Evolutionary conservation across 2,797 vertebrate genomes (phyloP), one percentile per base, ranked within the genome.

Genomic region (Corythornis leucogaster): DNA sequence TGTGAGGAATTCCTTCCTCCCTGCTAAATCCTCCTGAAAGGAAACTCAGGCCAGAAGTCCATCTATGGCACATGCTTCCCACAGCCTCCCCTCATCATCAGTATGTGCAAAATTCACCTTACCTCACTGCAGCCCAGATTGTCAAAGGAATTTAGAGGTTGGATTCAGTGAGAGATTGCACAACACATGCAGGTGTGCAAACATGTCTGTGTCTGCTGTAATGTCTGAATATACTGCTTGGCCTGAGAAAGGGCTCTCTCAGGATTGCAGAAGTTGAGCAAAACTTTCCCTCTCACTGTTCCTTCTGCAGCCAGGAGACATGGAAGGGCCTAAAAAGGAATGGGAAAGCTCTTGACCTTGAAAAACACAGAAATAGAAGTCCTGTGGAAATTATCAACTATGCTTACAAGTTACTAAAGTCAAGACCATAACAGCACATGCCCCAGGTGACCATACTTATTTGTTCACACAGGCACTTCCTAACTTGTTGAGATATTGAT

Each of bases 141-240:
- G 25, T 20, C 19, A 53, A 63, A 35, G 15, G 11, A 66, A 73
- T 79, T 62, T 46, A 8, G 9, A 81, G 8, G 18, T 2, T 42
- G 30, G 26, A 40, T 63, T 18, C 35, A 35, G 6, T 35, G 13
- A 79, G 43, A 63, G 45, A 77, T 53, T 35, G 38, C 38, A 45
- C 8, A 51, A 31, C 5, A 40, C 1, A 1, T 22, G 19, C 6
- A 61, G 26, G 3, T 42, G 8, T 71, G 8, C 22, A 70, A 48
- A 1, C 3, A 30, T 4, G 20, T 15, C 2, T 1, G 0, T 2
- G 5, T 13, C 12, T 54, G 26, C 35, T 61, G 45, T 33, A 20
- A 18, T 40, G 70, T 80, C 51, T 42, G 45, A 59, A 43, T 24
- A 43, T 8, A 13, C 5, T 30, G 6, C 3, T 76, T 61, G 8